Conservation (phyloP, 1,140 invertebrate genomes). For the Zophobas morio region DNA sequence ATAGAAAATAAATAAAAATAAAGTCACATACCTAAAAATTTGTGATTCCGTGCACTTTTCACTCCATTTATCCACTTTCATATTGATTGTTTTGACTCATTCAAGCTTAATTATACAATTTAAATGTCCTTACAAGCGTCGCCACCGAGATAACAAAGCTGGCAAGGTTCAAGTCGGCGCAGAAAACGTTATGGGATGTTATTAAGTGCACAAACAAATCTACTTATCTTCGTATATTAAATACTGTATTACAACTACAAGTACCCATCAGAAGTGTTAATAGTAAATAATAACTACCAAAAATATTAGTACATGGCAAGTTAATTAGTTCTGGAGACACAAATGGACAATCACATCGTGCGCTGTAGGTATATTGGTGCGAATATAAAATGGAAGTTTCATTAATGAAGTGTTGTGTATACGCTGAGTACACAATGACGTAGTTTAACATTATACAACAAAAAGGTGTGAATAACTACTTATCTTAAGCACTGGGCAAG, state of each 20-base stretch:
- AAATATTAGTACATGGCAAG: constrained; percentile 35
- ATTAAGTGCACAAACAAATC: constrained; percentile 40
- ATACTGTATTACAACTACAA: constrained; percentile 37
- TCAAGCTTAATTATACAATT: constrained; percentile 13
- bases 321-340: not conserved
- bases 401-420: too few relatives aligned
- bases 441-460: not conserved
- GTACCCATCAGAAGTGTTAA: constrained; percentile 15
- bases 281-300: not conserved
- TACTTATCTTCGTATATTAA: constrained; percentile 41
- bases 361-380: not conserved
- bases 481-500: constrained; percentile 26
- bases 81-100: constrained; percentile 46
- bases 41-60: constrained; percentile 50
- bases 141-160: not conserved
- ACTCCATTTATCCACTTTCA: constrained; percentile 55
- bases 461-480: not conserved
- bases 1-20: constrained; percentile 39
- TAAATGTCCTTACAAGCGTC: not conserved
- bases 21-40: constrained; percentile 37
- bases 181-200: constrained; percentile 13
- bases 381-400: too few relatives aligned
- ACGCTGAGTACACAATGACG: constrained; percentile 10
- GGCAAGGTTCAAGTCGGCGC: not conserved
- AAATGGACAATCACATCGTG: constrained; percentile 32